phyloP scores from a whole-genome alignment of 2,797 vertebrate species.

The Graptemys geographica region DNA sequence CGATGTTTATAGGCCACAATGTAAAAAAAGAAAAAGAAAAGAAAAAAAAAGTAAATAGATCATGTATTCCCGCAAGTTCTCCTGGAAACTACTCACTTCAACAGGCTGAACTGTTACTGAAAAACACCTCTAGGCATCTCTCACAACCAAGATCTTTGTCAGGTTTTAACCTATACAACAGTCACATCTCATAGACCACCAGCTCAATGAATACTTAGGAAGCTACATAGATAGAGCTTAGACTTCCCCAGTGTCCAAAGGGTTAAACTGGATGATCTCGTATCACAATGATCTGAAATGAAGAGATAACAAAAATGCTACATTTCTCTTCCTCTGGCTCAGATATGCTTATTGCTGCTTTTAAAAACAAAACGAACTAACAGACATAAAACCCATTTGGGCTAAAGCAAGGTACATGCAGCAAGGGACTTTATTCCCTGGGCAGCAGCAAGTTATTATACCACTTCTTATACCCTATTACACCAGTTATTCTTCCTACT shows the following conservation, averaged over 20 bases:
- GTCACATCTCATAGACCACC: not conserved
- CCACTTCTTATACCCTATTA: too few relatives aligned
- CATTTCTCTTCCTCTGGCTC: slow-evolving; percentile 7
- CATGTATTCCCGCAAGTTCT: not conserved
- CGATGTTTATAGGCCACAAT: not conserved
- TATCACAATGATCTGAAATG: slow-evolving; percentile 24
- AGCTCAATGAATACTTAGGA: rapidly evolving
- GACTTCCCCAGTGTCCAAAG: not conserved
- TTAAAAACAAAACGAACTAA: slow-evolving; percentile 1
- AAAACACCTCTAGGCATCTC: not conserved
- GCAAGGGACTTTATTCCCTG: not conserved
- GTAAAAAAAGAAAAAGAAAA: not conserved
- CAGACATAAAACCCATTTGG: not conserved
- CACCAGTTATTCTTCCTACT: not conserved
- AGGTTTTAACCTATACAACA: not conserved
- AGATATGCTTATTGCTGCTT: slow-evolving; percentile 40
- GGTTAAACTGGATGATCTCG: slow-evolving; percentile 18
- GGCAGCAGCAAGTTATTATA: not conserved
- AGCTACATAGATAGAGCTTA: not conserved
- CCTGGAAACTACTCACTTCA: not conserved
- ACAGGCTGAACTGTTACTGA: not conserved
- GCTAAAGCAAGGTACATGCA: not conserved
- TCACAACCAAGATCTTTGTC: not conserved
- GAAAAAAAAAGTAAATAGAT: not conserved
- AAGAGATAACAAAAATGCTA: not conserved